These are phyloP conservation scores for Rhagoletis pomonella DNA, from an alignment of 1,140 invertebrate species.

Conservation along the genomic window DNA sequence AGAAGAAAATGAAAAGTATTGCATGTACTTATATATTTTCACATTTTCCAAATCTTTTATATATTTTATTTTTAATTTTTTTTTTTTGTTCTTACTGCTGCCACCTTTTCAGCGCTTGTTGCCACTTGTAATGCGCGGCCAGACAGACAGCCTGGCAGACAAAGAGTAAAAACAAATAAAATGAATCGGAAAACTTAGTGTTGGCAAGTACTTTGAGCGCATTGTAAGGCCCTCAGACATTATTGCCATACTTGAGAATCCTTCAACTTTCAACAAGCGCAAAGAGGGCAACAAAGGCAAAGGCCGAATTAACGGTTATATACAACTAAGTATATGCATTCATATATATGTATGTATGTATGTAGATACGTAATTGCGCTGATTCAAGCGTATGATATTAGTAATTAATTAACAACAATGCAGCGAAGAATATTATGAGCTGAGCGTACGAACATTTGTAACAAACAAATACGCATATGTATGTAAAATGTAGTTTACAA, in stretches of 20 bases:
- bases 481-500: conserved; percentile 10
- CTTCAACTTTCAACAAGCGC: conserved; percentile 43
- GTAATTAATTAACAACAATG: conserved; percentile 34
- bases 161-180: conserved; percentile 15
- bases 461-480: neutral
- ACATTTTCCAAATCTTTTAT: neutral
- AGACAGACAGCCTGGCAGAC: conserved; percentile 26
- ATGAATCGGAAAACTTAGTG: neutral
- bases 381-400: conserved; percentile 3
- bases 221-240: conserved; percentile 12
- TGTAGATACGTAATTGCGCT: neutral
- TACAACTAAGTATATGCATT: neutral
- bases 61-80: neutral
- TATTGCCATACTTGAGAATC: conserved; percentile 46
- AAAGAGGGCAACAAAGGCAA: conserved; percentile 10
- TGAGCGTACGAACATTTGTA: too few relatives aligned
- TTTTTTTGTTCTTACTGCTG: neutral
- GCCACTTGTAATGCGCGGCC: neutral
- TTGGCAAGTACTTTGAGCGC: neutral
- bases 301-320: neutral
- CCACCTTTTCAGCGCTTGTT: neutral
- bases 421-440: neutral
- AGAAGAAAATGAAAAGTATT: conserved; percentile 46
- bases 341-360: neutral
- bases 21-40: neutral